phyloP scores from a whole-genome alignment of 2,797 vertebrate species.

The Antennarius maculatus region DNA sequence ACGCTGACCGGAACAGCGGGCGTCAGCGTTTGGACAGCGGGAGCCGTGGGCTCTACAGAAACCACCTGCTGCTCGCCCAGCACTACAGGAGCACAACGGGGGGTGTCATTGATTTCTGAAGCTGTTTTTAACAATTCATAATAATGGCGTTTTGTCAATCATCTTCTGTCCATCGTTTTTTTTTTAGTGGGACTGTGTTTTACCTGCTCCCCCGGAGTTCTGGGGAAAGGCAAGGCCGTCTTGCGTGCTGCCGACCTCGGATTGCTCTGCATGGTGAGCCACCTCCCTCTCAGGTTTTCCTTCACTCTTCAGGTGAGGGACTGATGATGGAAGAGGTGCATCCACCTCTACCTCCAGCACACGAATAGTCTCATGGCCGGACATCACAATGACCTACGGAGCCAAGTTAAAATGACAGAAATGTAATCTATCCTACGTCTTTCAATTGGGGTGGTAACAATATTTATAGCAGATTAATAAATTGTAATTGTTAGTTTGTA shows the following conservation, averaged over 20 bases:
- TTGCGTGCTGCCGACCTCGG: constrained; percentile 48
- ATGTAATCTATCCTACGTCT: not conserved
- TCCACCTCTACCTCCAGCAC: constrained; percentile 94
- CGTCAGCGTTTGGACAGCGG: constrained; percentile 74
- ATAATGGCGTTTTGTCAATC: not conserved
- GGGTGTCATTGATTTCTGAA: constrained; percentile 32
- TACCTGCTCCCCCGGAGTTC: constrained; percentile 67
- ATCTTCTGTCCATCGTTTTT: not conserved
- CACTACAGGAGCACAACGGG: constrained; percentile 54
- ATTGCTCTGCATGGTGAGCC: constrained; percentile 53
- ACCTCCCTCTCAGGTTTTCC: constrained; percentile 60
- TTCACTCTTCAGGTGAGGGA: constrained; percentile 64
- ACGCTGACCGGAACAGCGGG: constrained; percentile 74
- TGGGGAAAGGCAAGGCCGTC: constrained; percentile 47
- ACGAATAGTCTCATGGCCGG: constrained; percentile 94
- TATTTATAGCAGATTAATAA: not conserved
- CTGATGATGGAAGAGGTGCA: constrained; percentile 68
- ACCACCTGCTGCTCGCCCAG: constrained; percentile 78
- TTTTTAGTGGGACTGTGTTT: constrained; percentile 2
- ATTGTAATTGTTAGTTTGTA: not conserved
- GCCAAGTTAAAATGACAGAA: constrained; percentile 2
- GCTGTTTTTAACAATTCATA: constrained; percentile 13
- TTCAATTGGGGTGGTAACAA: not conserved
- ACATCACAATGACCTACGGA: constrained; percentile 95
- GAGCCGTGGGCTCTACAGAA: constrained; percentile 64